These are phyloP conservation scores for Tenthredo distinguenda DNA, from an alignment of 2,888 invertebrate genomes.

Conservation along the genomic window DNA sequence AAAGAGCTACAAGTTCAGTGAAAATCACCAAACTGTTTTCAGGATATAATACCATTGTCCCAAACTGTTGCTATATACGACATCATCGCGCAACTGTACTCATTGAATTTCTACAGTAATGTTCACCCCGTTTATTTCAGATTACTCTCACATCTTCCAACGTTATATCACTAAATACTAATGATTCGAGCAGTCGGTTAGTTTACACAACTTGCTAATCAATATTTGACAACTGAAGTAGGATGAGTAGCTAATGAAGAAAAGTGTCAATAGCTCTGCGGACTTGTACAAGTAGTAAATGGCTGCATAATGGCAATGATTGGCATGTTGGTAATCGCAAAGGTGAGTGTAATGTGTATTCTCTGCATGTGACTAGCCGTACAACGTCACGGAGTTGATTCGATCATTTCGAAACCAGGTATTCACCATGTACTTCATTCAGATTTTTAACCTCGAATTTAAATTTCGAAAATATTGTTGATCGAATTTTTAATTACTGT, in stretches of 20 bases:
- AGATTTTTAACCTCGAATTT: background rate
- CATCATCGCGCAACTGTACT: background rate
- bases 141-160: background rate
- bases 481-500: background rate
- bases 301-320: background rate
- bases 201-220: background rate
- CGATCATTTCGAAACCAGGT: background rate
- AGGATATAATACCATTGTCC: background rate
- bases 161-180: background rate
- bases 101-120: background rate
- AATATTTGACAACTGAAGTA: background rate
- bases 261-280: background rate
- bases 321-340: background rate
- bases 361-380: background rate
- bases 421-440: background rate
- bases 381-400: background rate
- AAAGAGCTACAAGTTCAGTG: conserved; percentile 9
- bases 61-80: background rate
- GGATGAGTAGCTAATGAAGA: background rate
- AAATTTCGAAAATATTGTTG: background rate
- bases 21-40: background rate
- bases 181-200: background rate
- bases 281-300: background rate
- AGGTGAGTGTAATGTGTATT: background rate
- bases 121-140: background rate